Evolutionary conservation across 2,888 invertebrate species (phyloP), one percentile per base, ranked within the genome.

Genomic region (Ditula angustiorana): DNA sequence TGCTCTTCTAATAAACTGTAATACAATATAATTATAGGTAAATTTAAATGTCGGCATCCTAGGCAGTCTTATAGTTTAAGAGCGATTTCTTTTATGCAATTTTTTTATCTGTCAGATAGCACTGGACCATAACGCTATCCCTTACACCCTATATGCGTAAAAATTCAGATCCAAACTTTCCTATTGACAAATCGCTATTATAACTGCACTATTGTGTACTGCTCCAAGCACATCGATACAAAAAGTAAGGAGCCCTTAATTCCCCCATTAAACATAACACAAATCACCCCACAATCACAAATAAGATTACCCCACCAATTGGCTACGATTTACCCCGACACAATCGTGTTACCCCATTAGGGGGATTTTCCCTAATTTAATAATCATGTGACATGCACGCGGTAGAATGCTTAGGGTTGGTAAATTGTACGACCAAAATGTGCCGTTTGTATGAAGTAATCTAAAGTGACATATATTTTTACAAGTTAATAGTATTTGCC

Each of bases 291-390:
- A 66, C 61, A 67, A 69, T 69, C 67, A 65, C 49, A 35, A 64
- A 65, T 49, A 21, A 62, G 67, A 67, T 67, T 69, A 65, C 61
- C 58, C 50, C 26, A 35, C 35, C 46, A 49, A 63, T 52, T 58
- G 64, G 23, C 55, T 28, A 41, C 58, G 58, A 58, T 61, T 67
- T 67, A 65, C 65, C 66, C 62, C 44, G 58, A 52, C 63, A 56
- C 56, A 56, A 56, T 56, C 49, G 57, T 23, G 62, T 57, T 62
- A 62, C 56, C 62, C 68, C 61, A 67, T 64, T 63, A 64, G 60
- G 67, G 63, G 67, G 65, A 47, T 58, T 60, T 67, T 61, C 65
- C 65, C 66, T 71, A 72, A 71, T 72, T 69, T 64, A 71, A 72
- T 71, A 70, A 68, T 50, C 58, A 61, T 49, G 59, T 69, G 49